Evolutionary conservation across 2,888 invertebrate genomes (phyloP).

Genomic region (Diarsia dahlii): DNA sequence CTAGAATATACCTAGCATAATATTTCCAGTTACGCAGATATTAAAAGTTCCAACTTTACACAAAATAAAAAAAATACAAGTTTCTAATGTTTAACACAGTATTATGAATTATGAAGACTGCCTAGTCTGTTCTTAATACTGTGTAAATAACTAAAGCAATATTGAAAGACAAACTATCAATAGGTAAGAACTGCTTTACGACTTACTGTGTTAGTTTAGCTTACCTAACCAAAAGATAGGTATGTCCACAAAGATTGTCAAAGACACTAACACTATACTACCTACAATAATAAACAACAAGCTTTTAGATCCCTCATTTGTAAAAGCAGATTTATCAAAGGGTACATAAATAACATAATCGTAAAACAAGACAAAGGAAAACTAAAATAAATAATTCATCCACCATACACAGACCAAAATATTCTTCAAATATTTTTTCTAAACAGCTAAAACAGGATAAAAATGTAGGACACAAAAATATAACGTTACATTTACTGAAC

Average conservation of each 20-base stretch:
- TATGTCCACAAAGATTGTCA: not conserved
- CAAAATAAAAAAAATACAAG: too few relatives aligned
- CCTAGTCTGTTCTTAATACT: not conserved
- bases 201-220: slow-evolving; percentile 5
- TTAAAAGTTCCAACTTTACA: too few relatives aligned
- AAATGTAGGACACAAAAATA: slow-evolving; percentile 23
- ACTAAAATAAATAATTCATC: slow-evolving; percentile 14
- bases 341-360: slow-evolving; percentile 13
- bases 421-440: slow-evolving; percentile 4
- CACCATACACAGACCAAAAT: slow-evolving; percentile 3
- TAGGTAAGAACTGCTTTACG: not conserved
- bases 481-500: not conserved
- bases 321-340: slow-evolving; percentile 1
- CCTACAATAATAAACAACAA: slow-evolving; percentile 12
- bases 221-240: slow-evolving; percentile 1
- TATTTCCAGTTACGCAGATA: too few relatives aligned
- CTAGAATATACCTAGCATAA: too few relatives aligned
- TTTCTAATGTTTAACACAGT: too few relatives aligned
- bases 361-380: slow-evolving; percentile 3
- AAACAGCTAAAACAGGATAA: not conserved
- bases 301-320: not conserved
- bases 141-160: not conserved
- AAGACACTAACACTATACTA: not conserved
- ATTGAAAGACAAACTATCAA: not conserved
- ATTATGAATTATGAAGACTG: too few relatives aligned